Percentiles rank a stretch among this genome's conserved stretches.
phyloP scores from a whole-genome alignment of 2,797 vertebrate genomes.

The Pangasius macronema region DNA sequence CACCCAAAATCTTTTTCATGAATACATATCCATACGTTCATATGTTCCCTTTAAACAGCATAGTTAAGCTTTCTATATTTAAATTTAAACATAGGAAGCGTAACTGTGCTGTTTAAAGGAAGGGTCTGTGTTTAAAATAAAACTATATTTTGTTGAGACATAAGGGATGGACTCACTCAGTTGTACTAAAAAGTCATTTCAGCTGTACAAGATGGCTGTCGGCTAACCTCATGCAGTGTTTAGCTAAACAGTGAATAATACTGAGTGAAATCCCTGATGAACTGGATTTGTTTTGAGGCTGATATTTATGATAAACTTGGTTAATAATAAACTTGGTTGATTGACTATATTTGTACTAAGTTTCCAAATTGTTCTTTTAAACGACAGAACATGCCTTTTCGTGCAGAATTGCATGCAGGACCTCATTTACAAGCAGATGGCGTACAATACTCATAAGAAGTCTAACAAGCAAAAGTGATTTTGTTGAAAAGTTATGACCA shows the following conservation, averaged over 20 bases:
- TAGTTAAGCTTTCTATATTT: background rate
- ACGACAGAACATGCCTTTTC: background rate
- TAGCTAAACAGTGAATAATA: background rate
- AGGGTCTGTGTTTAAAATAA: background rate
- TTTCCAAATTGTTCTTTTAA: background rate
- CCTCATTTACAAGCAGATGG: background rate
- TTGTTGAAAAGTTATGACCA: slow-evolving; percentile 1
- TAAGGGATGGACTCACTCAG: background rate
- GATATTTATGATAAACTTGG: background rate
- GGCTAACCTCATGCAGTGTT: background rate
- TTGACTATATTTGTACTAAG: background rate
- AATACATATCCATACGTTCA: background rate
- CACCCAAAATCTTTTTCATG: background rate
- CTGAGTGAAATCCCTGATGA: background rate
- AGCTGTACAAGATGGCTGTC: background rate
- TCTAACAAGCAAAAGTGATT: slow-evolving; percentile 1
- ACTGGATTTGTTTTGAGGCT: background rate
- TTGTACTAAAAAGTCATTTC: background rate
- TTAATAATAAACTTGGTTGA: background rate
- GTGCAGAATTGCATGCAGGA: background rate
- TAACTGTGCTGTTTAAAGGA: too few relatives aligned
- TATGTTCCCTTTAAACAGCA: background rate
- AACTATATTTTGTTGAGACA: background rate
- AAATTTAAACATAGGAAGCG: too few relatives aligned
- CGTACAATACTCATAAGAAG: background rate